These are phyloP conservation scores for Chanos chanos DNA, from an alignment of 2,797 vertebrate genomes.

Conservation along the genomic window DNA sequence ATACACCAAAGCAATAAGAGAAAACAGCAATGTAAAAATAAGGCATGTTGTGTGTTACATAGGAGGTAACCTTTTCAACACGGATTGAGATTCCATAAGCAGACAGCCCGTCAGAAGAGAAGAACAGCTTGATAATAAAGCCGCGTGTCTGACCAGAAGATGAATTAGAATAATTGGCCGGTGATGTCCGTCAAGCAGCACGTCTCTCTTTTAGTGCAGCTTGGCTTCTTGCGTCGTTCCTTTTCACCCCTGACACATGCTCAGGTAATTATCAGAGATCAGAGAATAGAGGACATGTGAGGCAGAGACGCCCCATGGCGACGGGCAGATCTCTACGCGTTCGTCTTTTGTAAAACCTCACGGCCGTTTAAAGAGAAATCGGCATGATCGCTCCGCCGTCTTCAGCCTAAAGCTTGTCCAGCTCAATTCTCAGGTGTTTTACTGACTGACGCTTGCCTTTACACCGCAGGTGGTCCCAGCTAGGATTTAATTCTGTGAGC, in stretches of 20 bases:
- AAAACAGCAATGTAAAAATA: background rate
- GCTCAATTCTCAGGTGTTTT: no score
- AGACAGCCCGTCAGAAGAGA: constrained; percentile 7
- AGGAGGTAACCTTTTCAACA: background rate
- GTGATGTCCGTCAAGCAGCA: constrained; percentile 20
- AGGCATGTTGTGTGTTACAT: background rate
- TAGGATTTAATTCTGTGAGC: no score
- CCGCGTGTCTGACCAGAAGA: background rate
- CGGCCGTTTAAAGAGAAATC: no score
- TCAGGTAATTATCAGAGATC: no score
- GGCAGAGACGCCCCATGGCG: no score
- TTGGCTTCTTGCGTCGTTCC: background rate
- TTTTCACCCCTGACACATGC: constrained; percentile 19
- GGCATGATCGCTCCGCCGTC: no score
- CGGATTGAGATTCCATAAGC: background rate
- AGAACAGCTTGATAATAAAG: constrained; percentile 3
- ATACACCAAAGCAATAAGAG: background rate
- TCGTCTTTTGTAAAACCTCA: no score
- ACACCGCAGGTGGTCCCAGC: no score
- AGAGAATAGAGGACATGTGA: no score
- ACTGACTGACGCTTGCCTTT: no score
- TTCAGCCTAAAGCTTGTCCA: no score
- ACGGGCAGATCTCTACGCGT: no score
- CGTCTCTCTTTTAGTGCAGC: background rate
- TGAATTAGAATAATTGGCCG: background rate